Evolutionary conservation across 2,113 vertebrate species (phyloP), one percentile per base, ranked within the genome.

Genomic region (Anser brachyrhynchus): DNA sequence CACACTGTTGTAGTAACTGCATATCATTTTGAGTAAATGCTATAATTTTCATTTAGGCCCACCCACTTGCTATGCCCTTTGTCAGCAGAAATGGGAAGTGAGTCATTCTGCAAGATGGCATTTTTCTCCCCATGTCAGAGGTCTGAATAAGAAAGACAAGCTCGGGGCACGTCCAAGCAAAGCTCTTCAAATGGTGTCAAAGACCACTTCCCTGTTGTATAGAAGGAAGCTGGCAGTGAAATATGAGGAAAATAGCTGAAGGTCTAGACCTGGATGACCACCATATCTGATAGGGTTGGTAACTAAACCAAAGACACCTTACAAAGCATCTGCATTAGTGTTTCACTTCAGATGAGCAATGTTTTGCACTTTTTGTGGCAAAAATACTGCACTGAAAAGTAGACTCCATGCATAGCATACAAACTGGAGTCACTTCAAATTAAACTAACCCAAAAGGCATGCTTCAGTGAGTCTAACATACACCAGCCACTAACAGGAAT

Each of bases 81-180:
- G 39, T 85, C 79, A 92, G 79, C n/a, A 92, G 66, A 86, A 86
- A 86, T 70, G 39, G n/a, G n/a, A 80, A 95, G 33, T 65, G 44
- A 29, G 43, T 83, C 58, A 80, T 49, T 66, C 54, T 69, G 33
- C 33, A 57, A 72, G 20, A 58, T 44, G 16, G 12, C 51, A 13
- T 52, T 52, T 52, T 25, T 52, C 51, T 52, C 51, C 81, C 44
- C 70, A 71, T 81, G 43, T 76, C 52, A 71, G 28, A 71, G 25
- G n/a, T 11, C 51, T 41, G 57, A 76, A 41, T 35, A 46, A 33
- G 20, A 72, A 76, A 61, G 65, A 43, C 15, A 29, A 87, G 15
- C 21, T 67, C 26, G 49, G 64, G 58, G 14, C 3, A 0, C 29
- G 37, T 46, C 41, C 35, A 66, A 66, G 29, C 9, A 87, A 70